These are phyloP conservation scores for Trissolcus basalis DNA, from an alignment of 1,140 invertebrate species.

Conservation along the genomic window DNA sequence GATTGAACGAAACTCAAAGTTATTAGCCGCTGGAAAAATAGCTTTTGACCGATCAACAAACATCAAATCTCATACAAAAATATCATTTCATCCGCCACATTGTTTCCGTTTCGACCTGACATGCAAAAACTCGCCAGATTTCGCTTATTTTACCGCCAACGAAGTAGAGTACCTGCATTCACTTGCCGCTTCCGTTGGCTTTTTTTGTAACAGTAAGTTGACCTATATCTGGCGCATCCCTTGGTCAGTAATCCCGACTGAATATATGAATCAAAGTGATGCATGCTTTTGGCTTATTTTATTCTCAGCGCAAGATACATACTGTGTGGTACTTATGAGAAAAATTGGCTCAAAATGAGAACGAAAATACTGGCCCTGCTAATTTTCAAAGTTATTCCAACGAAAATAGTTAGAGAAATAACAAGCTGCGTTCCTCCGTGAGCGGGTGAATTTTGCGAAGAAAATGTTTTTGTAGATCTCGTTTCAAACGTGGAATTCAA, in stretches of 20 bases:
- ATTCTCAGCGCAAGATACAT: constrained; percentile 42
- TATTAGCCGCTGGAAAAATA: too few relatives aligned
- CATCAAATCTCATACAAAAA: not conserved
- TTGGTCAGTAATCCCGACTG: constrained; percentile 53
- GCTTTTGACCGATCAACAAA: too few relatives aligned
- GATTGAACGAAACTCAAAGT: too few relatives aligned
- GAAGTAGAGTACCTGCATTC: constrained; percentile 45
- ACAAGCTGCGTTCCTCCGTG: not conserved
- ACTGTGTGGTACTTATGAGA: constrained; percentile 50
- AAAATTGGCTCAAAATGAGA: constrained; percentile 26
- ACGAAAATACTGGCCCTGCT: constrained; percentile 14
- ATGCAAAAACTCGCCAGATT: constrained; percentile 38
- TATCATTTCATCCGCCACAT: not conserved
- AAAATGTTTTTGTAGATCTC: not conserved
- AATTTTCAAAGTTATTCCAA: constrained; percentile 16
- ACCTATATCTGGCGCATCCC: constrained; percentile 49
- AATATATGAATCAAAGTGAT: constrained; percentile 57
- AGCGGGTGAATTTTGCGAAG: not conserved
- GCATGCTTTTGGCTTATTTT: constrained; percentile 55
- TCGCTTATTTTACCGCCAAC: constrained; percentile 37
- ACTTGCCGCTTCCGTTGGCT: constrained; percentile 33
- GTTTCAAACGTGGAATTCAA: constrained; percentile 1
- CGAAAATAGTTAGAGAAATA: constrained; percentile 5
- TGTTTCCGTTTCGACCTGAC: too few relatives aligned
- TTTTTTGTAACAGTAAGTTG: constrained; percentile 36